Percentiles rank a stretch among this genome's conserved stretches.
Evolutionary conservation across 2,113 vertebrate genomes (phyloP).

Genomic region (Trachemys scripta): DNA sequence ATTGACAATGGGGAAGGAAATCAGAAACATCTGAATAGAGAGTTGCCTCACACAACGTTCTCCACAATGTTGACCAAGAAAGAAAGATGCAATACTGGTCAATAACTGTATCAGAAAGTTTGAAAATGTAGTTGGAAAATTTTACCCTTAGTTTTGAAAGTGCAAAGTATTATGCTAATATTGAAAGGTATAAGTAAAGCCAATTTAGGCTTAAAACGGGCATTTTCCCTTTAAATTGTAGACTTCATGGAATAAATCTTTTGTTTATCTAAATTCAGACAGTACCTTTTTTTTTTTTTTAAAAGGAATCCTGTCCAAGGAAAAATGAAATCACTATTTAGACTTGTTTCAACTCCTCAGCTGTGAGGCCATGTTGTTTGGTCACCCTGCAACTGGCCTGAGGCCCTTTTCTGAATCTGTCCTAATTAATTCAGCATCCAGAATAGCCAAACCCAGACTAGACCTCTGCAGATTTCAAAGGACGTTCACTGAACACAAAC

Average conservation of each 20-base stretch:
- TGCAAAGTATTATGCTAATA: neutral
- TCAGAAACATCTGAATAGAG: neutral
- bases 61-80: neutral
- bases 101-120: neutral
- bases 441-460: neutral
- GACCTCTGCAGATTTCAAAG: neutral
- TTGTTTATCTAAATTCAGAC: neutral
- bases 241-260: neutral
- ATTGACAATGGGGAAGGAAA: neutral
- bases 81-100: neutral
- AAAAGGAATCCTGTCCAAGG: neutral
- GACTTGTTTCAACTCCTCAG: neutral
- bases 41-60: neutral
- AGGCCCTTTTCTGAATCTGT: neutral
- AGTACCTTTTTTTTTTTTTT: neutral
- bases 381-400: neutral
- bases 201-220: neutral
- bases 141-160: neutral
- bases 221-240: neutral
- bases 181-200: neutral
- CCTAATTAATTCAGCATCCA: neutral
- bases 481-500: neutral
- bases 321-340: neutral
- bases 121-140: neutral
- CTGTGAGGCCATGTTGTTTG: neutral